Base-by-base conservation (phyloP, 2,113 vertebrate genomes). In the Petrocephalus microphthalmus region DNA sequence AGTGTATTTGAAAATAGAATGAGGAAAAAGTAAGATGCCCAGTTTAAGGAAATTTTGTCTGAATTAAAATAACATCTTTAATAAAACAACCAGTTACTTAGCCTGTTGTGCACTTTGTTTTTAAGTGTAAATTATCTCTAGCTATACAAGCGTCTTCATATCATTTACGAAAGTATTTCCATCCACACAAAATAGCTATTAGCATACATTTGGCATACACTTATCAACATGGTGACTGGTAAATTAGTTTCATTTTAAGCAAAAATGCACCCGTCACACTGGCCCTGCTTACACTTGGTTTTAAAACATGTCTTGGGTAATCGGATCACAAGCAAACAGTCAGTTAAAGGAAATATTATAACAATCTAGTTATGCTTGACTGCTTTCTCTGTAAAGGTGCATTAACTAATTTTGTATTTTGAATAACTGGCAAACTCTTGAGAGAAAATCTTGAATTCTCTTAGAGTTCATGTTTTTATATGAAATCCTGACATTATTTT, bases 81-180 rank as follows among this genome's bases (percentile, higher is more conserved):
- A 84, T 51, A 49, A 3, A 84, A 84, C 82, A 84, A 20, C 82
- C 82, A 84, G 82, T 49, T 45, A 84, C 82, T 84, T 22, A 84
- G 37, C 42, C 82, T 84, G 47, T 84, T 84, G 82, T 84, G 37
- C 82, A 84, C 82, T 25, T n/a, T 22, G 7, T 60, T n/a, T n/a
- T 60, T 60, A 60, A 60, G 10, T 60, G 57, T n/a, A 60, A 60
- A 10, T 25, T 20, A n/a, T 60, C 57, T 22, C 22, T 22, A 60
- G 22, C 22, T 22, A 60, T 22, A n/a, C 22, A 10, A 60, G 22
- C 57, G 22, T 60, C n/a, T 60, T 60, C 57, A 60, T 22, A 60
- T 22, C 20, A n/a, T 60, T 60, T 60, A n/a, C 56, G 20, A 60
- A 60, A 57, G 20, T 57, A 57, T 57, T 57, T 57, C 56, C 20